Base-by-base conservation (phyloP, 2,888 invertebrate genomes). In the Boloria euphrosyne region DNA sequence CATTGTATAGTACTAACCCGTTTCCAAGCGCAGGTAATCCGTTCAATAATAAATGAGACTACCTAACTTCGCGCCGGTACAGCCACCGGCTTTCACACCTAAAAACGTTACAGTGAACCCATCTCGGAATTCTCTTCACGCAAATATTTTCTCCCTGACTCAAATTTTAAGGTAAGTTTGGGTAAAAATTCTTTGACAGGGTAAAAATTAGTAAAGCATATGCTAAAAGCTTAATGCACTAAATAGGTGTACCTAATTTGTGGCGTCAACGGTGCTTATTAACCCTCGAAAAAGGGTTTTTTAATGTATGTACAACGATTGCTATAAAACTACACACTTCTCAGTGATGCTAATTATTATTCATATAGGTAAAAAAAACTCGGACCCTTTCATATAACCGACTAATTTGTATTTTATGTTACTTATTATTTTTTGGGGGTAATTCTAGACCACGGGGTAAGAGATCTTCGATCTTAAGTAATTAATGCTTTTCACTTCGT, bases 21-120 rank as follows among this genome's bases (percentile, higher is more conserved):
- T 60, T 66, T 64, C 68, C 69, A 58, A 69, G 66, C 61, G 79
- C 59, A 51, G 81, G 86, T 83, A 85, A 88, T 86, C 81, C 81
- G 77, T 78, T 92, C 84, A 92, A 92, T 92, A 91, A 90, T 92
- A 92, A 87, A 92, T 90, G 88, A 89, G 88, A 86, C 82, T 86
- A 85, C 83, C 86, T 81, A 88, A 90, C 89, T 90, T 90, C 83
- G 80, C 85, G 84, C 62, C 59, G 44, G 31, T 38, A 44, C 47
- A 58, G 81, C 86, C 89, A 87, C 88, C 78, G 81, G 83, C 83
- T 82, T 78, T 78, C 77, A 76, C 80, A 76, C 77, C 77, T 79
- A 78, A 83, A 81, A 81, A 86, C 80, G 82, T 84, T 75, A 74
- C 76, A 82, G 84, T 77, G 79, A 82, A 78, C 78, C 70, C 76